phyloP scores from a whole-genome alignment of 2,888 invertebrate species.

The Drosophila siamana region DNA sequence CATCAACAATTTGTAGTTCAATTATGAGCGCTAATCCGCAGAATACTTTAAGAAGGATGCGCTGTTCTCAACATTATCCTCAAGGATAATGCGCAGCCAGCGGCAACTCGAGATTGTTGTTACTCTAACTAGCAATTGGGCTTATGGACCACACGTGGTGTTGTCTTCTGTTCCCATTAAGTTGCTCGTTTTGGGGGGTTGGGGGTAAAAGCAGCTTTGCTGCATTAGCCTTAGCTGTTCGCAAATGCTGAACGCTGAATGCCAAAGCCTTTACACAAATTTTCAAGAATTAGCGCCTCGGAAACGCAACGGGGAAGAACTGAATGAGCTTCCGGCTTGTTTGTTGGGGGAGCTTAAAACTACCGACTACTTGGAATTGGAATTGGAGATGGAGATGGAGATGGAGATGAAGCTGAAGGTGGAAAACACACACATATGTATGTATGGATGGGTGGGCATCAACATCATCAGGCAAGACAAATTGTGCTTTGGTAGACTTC shows the following conservation, averaged over 20 bases:
- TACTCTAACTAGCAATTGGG: slow-evolving; percentile 17
- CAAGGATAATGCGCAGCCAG: background rate
- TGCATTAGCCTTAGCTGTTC: slow-evolving; percentile 67
- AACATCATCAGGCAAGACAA: slow-evolving; percentile 68
- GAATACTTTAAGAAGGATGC: background rate
- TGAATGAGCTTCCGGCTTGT: slow-evolving; percentile 74
- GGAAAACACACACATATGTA: background rate
- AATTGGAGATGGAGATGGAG: background rate
- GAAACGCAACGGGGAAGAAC: slow-evolving; percentile 43
- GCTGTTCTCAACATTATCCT: background rate
- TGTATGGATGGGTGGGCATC: slow-evolving; percentile 18
- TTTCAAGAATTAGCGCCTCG: slow-evolving; percentile 69
- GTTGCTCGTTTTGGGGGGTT: slow-evolving; percentile 19
- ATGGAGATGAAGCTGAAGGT: no score
- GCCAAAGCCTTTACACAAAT: slow-evolving; percentile 68
- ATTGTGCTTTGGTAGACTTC: slow-evolving; percentile 79
- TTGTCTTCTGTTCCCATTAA: slow-evolving; percentile 23
- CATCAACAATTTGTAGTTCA: background rate
- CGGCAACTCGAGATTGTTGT: slow-evolving; percentile 11
- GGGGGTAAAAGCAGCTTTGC: slow-evolving; percentile 58
- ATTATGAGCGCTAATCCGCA: background rate
- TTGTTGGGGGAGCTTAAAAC: slow-evolving; percentile 71
- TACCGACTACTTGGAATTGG: slow-evolving; percentile 47
- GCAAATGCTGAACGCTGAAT: slow-evolving; percentile 48
- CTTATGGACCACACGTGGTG: slow-evolving; percentile 29